Base-by-base conservation (phyloP, 2,888 invertebrate species). In the Eustalomyia histrio region DNA sequence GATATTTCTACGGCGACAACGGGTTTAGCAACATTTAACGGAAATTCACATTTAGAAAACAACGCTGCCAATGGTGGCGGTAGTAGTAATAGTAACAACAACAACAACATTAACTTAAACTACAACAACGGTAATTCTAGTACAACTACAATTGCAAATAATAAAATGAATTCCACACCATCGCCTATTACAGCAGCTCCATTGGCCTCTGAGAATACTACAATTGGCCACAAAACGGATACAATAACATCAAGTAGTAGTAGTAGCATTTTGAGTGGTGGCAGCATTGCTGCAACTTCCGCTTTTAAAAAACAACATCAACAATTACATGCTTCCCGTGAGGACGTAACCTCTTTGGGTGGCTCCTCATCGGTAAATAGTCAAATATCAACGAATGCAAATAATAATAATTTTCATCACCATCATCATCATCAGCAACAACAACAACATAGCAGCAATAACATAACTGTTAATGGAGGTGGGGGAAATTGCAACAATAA, bases 321-420 rank as follows among this genome's bases (percentile, higher is more conserved):
- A 75, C 87, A 86, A 72, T 84, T 88, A 85, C 85, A 88, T 79
- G 84, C 85, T 53, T 88, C 87, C 58, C 87, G 88, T 64, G 90
- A 89, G 83, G 90, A 90, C 85, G 85, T 88, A 39, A 86, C 86
- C 58, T 88, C 90, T 1, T 75, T 90, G 76, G 88, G 88, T 63
- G 89, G 89, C 78, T 86, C 86, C 64, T 88, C 89, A 64, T 89
- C 90, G 58, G 71, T 87, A 50, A 89, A 89, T 83, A 90, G 89
- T 82, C 90, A 90, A 83, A 84, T 86, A 71, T 68, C 84, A 76
- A 79, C 72, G 52, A 80, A 67, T 18, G 60, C 67, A 53, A 75
- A 79, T 57, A 68, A 83, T 79, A 72, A 39, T 60, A 80, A 53
- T 55, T 73, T 53, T 18, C 61, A 72, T 2, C 63, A 58, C 6